Evolutionary conservation across 2,888 invertebrate genomes (phyloP), one percentile per base, ranked within the genome.

Genomic region (Lutraria lutraria): DNA sequence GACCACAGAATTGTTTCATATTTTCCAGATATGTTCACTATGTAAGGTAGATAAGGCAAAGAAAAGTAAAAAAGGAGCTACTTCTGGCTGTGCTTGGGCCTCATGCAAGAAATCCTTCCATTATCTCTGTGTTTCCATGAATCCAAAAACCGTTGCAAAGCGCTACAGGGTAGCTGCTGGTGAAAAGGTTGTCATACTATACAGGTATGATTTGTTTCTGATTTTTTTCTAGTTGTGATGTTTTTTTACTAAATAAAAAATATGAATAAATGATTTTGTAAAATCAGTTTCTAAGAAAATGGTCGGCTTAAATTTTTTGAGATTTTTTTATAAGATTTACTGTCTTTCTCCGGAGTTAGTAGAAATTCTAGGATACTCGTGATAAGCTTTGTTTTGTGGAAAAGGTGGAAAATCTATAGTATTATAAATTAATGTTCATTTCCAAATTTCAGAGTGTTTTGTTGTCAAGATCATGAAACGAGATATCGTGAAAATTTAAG

Each of bases 91-190:
- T 95, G 97, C 97, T 19, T 96, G 97, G 2, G 89, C 93, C 0
- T 97, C 97, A 84, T 98, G 98, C 94, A 97, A 97, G 60, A 97
- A 97, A 86, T 97, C 97, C 79, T 98, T 98, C 96, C 98, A 98
- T 94, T 97, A 98, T 83, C 97, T 97, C 0, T 98, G 98, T 95
- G 98, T 93, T 19, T 81, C 87, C 13, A 91, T 88, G 87, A 85
- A 90, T 53, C 86, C 86, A 0, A 72, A 85, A 56, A 89, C 90
- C 0, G 86, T 92, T 56, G 90, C 92, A 43, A 92, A 90, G 80
- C 56, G 92, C 13, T 92, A 90, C 88, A 81, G 86, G 68, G 90
- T 90, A 16, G 86, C 89, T 29, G 89, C 89, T 31, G 89, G 90
- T 15, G 86, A 83, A 16, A 91, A 90, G 43, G 89, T 84, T 21